A percentile compares a stretch with the other conserved stretches of the same genome.
phyloP scores from a whole-genome alignment of 1,140 invertebrate species.

The Lepeophtheirus salmonis region DNA sequence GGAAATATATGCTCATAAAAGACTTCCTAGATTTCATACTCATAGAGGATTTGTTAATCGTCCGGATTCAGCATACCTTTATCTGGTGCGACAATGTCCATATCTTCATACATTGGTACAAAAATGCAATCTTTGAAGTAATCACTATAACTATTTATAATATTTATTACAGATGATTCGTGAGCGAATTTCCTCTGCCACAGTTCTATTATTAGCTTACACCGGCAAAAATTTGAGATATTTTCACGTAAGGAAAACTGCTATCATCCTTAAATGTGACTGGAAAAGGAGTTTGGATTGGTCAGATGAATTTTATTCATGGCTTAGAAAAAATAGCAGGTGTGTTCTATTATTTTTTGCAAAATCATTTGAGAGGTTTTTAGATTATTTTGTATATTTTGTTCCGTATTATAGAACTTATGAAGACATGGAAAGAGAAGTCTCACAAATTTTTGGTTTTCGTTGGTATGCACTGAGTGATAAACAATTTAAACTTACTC shows the following conservation, averaged over 20 bases:
- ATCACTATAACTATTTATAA: no score
- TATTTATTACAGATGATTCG: constrained; percentile 39
- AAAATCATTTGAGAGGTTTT: no score
- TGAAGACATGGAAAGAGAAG: constrained; percentile 15
- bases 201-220: constrained; percentile 48
- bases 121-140: neutral
- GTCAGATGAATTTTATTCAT: constrained; percentile 15
- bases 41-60: constrained; percentile 41
- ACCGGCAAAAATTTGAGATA: constrained; percentile 40
- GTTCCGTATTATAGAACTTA: constrained; percentile 3
- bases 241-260: constrained; percentile 49
- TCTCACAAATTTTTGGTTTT: constrained; percentile 17
- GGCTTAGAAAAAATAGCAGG: constrained; percentile 16
- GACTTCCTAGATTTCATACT: constrained; percentile 39
- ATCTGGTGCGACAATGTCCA: constrained; percentile 39
- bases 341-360: neutral
- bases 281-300: constrained; percentile 16
- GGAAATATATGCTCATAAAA: constrained; percentile 38
- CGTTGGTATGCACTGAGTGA: constrained; percentile 17
- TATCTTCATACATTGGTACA: constrained; percentile 42
- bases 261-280: constrained; percentile 22
- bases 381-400: neutral
- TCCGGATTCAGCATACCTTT: constrained; percentile 40
- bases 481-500: constrained; percentile 17
- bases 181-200: constrained; percentile 57